Evolutionary conservation across 2,888 invertebrate genomes (phyloP).

Genomic region (Amphimallon solstitiale): DNA sequence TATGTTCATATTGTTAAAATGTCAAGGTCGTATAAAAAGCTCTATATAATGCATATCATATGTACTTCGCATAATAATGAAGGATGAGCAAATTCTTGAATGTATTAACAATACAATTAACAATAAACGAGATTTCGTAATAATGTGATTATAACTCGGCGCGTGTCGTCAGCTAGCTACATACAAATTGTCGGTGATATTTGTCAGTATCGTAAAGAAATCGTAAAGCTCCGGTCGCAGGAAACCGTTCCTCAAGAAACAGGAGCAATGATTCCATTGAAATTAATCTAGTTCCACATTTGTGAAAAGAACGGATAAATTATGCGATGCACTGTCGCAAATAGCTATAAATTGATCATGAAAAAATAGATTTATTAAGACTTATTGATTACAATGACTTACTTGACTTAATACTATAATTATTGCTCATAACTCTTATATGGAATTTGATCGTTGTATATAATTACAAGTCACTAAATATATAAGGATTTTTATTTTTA

Average conservation of each 20-base stretch:
- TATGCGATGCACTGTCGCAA: slow-evolving; percentile 36
- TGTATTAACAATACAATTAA: slow-evolving; percentile 34
- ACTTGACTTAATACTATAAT: slow-evolving; percentile 40
- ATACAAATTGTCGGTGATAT: slow-evolving; percentile 32
- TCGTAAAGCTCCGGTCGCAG: slow-evolving; percentile 16
- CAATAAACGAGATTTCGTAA: slow-evolving; percentile 35
- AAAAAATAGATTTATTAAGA: slow-evolving; percentile 41
- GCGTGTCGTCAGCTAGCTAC: slow-evolving; percentile 12
- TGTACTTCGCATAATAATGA: slow-evolving; percentile 54
- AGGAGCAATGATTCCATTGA: slow-evolving; percentile 38
- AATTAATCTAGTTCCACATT: slow-evolving; percentile 43
- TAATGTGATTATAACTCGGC: slow-evolving; percentile 25
- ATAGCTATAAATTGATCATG: slow-evolving; percentile 35
- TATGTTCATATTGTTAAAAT: slow-evolving; percentile 44
- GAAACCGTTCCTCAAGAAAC: slow-evolving; percentile 30
- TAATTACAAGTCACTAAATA: slow-evolving; percentile 39
- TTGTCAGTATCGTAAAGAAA: slow-evolving; percentile 26
- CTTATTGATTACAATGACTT: slow-evolving; percentile 44
- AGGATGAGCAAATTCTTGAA: slow-evolving; percentile 50
- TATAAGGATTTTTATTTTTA: slow-evolving; percentile 24
- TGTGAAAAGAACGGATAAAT: slow-evolving; percentile 39
- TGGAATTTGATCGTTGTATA: slow-evolving; percentile 39
- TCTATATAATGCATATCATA: slow-evolving; percentile 57
- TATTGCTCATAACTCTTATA: slow-evolving; percentile 40
- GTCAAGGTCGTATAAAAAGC: slow-evolving; percentile 55